Base-by-base conservation (phyloP, 1,140 invertebrate species). In the Epicauta chinensis region DNA sequence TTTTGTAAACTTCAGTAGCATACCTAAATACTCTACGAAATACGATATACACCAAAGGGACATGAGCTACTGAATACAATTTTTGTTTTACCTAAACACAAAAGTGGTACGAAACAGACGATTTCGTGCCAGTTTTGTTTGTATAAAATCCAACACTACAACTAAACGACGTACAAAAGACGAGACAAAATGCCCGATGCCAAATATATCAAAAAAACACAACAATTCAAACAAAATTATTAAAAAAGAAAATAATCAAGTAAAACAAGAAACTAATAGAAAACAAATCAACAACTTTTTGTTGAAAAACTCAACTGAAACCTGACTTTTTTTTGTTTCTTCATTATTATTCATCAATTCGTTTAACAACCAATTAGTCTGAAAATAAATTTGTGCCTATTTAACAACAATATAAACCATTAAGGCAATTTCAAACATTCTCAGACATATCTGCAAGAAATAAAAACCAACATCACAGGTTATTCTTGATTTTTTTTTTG, bases 1-100 rank as follows among this genome's bases (percentile, higher is more conserved):
- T 53, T 59, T 58, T 63, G 54, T 58, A 41, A 52, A 56, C 51
- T 58, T 64, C 60, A 61, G 62, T 61, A 62, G 60, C 60, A 49
- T 59, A 56, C 23, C 47, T 47, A 58, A 59, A 58, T 47, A 48
- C 37, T 38, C 47, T 53, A 55, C 50, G 44, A 54, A 61, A 55
- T 47, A 54, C 41, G 46, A 58, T 52, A 54, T 54, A 39, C 37
- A 55, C 29, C 29, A 58, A 55, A 53, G 46, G 43, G 50, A 40
- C 49, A 29, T 47, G 45, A 56, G 58, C 58, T 60, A 62, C 58
- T 59, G 58, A 62, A 60, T 57, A 57, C 49, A 50, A 49, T 51
- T 52, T 37, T 51, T 50, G 48, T 51, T 42, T 16, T 5, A 5
- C 7, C 23, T 23, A 23, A 3, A 7, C 7, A 23, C 23, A 23